phyloP scores from a whole-genome alignment of 2,113 vertebrate genomes.

The Ranitomeya variabilis region DNA sequence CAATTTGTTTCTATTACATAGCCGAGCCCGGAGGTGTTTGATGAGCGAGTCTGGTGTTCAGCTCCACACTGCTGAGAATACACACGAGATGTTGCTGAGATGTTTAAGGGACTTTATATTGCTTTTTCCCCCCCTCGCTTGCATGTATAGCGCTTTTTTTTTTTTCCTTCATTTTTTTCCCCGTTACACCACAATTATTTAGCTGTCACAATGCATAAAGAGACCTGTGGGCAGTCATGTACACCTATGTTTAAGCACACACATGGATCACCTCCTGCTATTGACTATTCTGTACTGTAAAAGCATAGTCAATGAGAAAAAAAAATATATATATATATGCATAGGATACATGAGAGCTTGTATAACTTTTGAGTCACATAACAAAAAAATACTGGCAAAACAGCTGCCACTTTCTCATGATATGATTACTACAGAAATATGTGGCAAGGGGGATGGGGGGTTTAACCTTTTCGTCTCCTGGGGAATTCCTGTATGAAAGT shows the following conservation, averaged over 20 bases:
- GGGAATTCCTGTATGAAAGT: not conserved
- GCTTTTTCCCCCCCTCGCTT: not conserved
- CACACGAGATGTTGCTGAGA: constrained; percentile 61
- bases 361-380: constrained; percentile 11
- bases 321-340: not conserved
- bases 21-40: constrained; percentile 88
- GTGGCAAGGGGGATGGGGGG: too few species aligned
- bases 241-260: constrained; percentile 14
- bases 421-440: not conserved
- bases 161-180: constrained; percentile 17
- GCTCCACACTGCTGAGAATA: constrained; percentile 71
- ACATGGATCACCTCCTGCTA: not conserved
- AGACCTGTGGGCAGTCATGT: constrained; percentile 37
- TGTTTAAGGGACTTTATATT: constrained; percentile 61
- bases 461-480: not conserved
- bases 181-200: constrained; percentile 52
- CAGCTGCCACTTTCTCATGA: constrained; percentile 17
- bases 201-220: constrained; percentile 24
- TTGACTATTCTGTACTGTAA: constrained; percentile 2
- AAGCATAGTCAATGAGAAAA: not conserved
- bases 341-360: not conserved
- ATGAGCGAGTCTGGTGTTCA: constrained; percentile 84
- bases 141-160: not conserved
- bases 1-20: constrained; percentile 99
- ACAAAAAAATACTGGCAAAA: not conserved